phyloP scores from a whole-genome alignment of 2,113 vertebrate genomes.

The Coptodon bakossiorum region DNA sequence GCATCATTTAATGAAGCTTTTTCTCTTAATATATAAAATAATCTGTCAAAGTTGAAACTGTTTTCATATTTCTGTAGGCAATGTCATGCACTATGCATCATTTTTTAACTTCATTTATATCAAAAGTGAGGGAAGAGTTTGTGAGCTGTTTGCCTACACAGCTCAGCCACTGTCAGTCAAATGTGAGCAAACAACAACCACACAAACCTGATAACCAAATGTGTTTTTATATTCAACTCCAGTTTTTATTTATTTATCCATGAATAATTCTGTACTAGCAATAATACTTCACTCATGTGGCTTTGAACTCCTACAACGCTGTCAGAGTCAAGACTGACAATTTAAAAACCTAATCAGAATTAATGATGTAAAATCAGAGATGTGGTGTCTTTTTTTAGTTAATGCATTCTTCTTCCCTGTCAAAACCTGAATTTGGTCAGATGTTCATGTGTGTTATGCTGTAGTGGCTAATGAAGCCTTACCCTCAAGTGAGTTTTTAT shows the following conservation, averaged over 20 bases:
- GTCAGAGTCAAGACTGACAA: not conserved
- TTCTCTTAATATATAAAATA: not conserved
- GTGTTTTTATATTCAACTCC: not conserved
- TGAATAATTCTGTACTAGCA: not conserved
- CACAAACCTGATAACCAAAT: not conserved
- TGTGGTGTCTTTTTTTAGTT: not conserved
- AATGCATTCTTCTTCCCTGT: not conserved
- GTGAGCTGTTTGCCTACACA: not conserved
- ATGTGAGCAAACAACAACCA: not conserved
- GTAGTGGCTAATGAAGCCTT: not conserved
- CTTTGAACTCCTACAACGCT: not conserved
- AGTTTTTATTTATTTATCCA: not conserved
- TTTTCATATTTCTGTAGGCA: not conserved
- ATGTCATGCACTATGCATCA: not conserved
- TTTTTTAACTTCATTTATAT: not conserved
- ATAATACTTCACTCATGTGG: not conserved
- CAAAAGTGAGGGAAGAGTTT: not conserved
- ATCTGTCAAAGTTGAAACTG: not conserved
- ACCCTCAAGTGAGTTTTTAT: not conserved
- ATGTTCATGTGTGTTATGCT: not conserved
- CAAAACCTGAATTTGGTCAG: not conserved
- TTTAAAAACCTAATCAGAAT: not conserved
- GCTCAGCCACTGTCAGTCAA: not conserved
- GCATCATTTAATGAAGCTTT: not conserved
- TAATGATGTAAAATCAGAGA: not conserved